Conservation (phyloP, 1,140 invertebrate genomes). For the Agrypnia vestita region DNA sequence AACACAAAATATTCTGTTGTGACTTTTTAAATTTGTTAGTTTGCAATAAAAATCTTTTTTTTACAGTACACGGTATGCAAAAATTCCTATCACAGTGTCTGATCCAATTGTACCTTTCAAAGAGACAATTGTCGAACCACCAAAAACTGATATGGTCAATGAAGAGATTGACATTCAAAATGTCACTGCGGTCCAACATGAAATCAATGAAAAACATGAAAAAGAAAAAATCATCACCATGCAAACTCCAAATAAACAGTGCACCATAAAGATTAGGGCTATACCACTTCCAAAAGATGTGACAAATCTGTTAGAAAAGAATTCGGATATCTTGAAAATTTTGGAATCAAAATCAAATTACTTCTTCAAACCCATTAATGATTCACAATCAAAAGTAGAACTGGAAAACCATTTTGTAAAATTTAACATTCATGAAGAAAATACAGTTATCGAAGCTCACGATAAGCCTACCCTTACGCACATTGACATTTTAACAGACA, state of each 20-base stretch:
- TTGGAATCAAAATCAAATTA: conserved; percentile 59
- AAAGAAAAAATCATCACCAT: conserved; percentile 75
- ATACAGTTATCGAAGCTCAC: background rate
- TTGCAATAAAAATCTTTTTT: conserved; percentile 31
- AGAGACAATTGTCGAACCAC: conserved; percentile 91
- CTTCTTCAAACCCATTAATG: conserved; percentile 6
- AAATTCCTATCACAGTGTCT: conserved; percentile 91
- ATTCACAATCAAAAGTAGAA: conserved; percentile 10
- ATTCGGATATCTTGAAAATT: conserved; percentile 74
- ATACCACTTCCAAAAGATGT: conserved; percentile 85
- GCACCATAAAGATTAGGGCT: conserved; percentile 84
- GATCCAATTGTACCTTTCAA: conserved; percentile 96
- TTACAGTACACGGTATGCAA: conserved; percentile 83
- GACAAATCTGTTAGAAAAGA: conserved; percentile 76
- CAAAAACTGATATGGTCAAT: conserved; percentile 91
- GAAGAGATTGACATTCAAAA: conserved; percentile 82
- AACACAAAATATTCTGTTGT: background rate
- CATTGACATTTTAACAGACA: conserved; percentile 61
- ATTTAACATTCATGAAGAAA: conserved; percentile 4
- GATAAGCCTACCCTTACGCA: background rate
- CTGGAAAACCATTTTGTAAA: conserved; percentile 32
- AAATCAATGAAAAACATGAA: conserved; percentile 67
- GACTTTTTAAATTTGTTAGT: conserved; percentile 14
- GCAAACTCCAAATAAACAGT: conserved; percentile 82
- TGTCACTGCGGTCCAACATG: conserved; percentile 61